Conservation (phyloP, 2,113 vertebrate species). For the Dascyllus trimaculatus region DNA sequence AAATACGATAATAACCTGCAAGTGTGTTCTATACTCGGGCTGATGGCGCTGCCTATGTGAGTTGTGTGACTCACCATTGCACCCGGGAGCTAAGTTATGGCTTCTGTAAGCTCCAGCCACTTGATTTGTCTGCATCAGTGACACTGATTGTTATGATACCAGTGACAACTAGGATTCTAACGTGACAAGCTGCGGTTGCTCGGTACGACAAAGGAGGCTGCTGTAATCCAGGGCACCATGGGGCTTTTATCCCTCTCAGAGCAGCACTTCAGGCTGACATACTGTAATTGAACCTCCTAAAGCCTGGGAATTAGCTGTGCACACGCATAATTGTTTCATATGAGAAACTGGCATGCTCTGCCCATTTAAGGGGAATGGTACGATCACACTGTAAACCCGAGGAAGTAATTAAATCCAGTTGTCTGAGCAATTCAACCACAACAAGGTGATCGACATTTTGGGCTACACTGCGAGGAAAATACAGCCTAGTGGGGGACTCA, state of each 20-base stretch:
- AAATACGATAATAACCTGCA: neutral
- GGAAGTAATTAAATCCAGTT: constrained; percentile 8
- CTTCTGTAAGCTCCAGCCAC: constrained; percentile 14
- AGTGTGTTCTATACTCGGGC: neutral
- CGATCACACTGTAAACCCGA: constrained; percentile 21
- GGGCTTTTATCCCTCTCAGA: constrained; percentile 49
- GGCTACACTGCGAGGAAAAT: constrained; percentile 1
- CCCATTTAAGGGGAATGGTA: neutral
- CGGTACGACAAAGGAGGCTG: constrained; percentile 26
- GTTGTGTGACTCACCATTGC: constrained; percentile 21
- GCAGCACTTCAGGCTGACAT: constrained; percentile 44
- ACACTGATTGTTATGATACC: constrained; percentile 16
- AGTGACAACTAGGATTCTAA: constrained; percentile 23
- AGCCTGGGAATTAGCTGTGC: constrained; percentile 26
- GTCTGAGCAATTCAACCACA: constrained; percentile 1
- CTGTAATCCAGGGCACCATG: constrained; percentile 37
- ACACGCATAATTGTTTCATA: constrained; percentile 41
- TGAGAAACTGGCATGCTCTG: constrained; percentile 23
- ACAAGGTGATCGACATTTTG: neutral
- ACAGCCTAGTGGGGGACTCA: constrained; percentile 6
- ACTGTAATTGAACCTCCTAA: constrained; percentile 37
- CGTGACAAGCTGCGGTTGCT: constrained; percentile 33
- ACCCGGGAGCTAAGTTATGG: constrained; percentile 21
- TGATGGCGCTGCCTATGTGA: neutral
- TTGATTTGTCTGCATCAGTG: constrained; percentile 19